Evolutionary conservation across 1,140 invertebrate genomes (phyloP).

Genomic region (Tetramorium parvispinum): DNA sequence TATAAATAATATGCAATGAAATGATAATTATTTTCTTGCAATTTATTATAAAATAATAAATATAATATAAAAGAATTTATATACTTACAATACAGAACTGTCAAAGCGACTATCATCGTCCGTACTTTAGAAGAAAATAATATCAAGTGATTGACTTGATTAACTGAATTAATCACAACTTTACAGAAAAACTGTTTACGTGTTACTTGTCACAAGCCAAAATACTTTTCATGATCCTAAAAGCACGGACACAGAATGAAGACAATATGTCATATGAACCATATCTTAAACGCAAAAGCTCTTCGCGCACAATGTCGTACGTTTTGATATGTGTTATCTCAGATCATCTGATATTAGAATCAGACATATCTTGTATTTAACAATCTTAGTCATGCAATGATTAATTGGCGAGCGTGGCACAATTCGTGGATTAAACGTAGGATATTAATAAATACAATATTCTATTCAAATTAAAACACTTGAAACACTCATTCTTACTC

Average conservation of each 20-base stretch:
- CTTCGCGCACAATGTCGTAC: constrained; percentile 8
- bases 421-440: constrained; percentile 5
- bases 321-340: constrained; percentile 55
- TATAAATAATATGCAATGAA: neutral
- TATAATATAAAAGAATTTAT: neutral
- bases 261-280: neutral
- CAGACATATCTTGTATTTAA: constrained; percentile 37
- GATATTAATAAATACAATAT: constrained; percentile 19
- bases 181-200: neutral
- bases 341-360: constrained; percentile 50
- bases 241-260: neutral
- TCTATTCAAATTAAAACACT: neutral
- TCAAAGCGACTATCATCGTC: neutral
- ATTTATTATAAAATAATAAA: neutral
- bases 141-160: neutral
- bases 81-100: constrained; percentile 30
- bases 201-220: neutral
- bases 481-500: neutral
- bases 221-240: neutral
- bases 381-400: constrained; percentile 42
- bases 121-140: neutral
- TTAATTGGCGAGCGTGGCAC: neutral
- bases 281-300: constrained; percentile 36
- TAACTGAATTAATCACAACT: neutral
- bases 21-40: neutral